Evolutionary conservation across 2,113 vertebrate species (phyloP).

Genomic region (Albula goreensis): DNA sequence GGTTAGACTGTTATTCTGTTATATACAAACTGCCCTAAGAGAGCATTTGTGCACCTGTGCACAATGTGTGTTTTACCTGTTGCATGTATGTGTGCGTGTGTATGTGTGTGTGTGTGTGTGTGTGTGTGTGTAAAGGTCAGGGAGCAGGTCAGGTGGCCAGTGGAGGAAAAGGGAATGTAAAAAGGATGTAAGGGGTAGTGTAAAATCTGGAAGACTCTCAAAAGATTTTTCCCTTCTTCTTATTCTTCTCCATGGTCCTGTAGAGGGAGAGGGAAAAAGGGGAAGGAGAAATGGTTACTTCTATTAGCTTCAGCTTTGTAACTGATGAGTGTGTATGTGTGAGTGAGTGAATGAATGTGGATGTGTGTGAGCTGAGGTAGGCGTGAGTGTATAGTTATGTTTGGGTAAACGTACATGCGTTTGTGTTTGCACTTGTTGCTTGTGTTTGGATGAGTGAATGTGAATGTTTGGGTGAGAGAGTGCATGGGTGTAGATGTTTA

Average conservation of each 20-base stretch:
- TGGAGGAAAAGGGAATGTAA: not conserved
- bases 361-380: not conserved
- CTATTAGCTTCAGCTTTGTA: not conserved
- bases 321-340: not conserved
- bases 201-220: slow-evolving; percentile 40
- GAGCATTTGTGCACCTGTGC: not conserved
- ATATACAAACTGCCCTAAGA: not conserved
- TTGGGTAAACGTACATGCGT: not conserved
- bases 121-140: not conserved
- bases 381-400: not conserved
- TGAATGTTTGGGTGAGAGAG: not conserved
- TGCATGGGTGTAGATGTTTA: not conserved
- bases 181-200: slow-evolving; percentile 37
- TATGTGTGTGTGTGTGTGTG: slow-evolving; percentile 4
- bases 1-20: not conserved
- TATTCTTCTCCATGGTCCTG: slow-evolving; percentile 81
- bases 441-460: not conserved
- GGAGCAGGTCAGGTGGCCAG: slow-evolving; percentile 41
- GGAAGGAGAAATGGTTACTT: not conserved
- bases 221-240: slow-evolving; percentile 80
- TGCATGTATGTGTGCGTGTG: not conserved
- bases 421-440: too few species aligned
- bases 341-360: not conserved
- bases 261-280: slow-evolving; percentile 21
- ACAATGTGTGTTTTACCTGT: not conserved